phyloP scores from a whole-genome alignment of 2,797 vertebrate species.

The Ptychobarbus kaznakovi region DNA sequence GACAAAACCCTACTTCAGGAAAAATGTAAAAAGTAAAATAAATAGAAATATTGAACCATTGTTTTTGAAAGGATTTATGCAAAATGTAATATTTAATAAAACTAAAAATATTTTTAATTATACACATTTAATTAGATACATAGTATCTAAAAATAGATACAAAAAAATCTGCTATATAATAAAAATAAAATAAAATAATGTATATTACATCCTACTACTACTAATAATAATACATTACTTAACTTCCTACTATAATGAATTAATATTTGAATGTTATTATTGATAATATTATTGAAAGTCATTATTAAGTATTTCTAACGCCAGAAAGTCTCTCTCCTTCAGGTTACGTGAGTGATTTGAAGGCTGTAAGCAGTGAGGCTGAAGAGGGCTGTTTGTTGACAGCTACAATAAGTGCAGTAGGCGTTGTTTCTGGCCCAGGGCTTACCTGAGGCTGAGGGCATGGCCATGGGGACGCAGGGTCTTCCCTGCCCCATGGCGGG shows the following conservation, averaged over 20 bases:
- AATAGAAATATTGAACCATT: too few relatives aligned
- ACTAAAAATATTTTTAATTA: too few relatives aligned
- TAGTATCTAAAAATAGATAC: too few relatives aligned
- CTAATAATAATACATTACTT: too few relatives aligned
- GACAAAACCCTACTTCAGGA: too few relatives aligned
- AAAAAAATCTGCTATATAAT: neutral
- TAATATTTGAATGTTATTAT: neutral
- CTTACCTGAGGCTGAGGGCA: slow-evolving; percentile 80
- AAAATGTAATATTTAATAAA: too few relatives aligned
- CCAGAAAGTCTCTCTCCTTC: neutral
- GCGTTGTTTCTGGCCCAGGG: neutral
- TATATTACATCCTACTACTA: neutral
- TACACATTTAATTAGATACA: too few relatives aligned
- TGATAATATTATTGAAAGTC: neutral
- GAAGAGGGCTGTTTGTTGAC: neutral
- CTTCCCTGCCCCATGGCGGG: slow-evolving; percentile 59
- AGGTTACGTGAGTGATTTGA: neutral
- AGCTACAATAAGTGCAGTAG: neutral
- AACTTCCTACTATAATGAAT: neutral
- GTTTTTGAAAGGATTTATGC: too few relatives aligned
- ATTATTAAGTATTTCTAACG: neutral
- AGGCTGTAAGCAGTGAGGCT: neutral
- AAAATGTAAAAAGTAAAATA: too few relatives aligned
- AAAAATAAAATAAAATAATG: neutral
- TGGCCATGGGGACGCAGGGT: slow-evolving; percentile 77